Evolutionary conservation across 1,140 invertebrate genomes (phyloP).

Genomic region (Nautilus pompilius): DNA sequence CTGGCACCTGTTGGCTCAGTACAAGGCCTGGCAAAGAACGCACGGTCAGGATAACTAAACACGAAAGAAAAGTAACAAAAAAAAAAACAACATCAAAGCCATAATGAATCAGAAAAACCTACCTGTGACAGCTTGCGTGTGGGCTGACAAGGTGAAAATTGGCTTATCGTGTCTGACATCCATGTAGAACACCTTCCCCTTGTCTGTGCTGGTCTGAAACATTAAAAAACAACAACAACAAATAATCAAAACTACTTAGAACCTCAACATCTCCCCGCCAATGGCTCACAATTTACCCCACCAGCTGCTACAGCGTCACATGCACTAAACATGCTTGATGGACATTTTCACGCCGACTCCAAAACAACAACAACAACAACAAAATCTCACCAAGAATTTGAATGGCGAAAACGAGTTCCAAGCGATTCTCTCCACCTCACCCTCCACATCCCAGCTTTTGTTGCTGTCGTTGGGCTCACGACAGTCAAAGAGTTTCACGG

Average conservation of each 20-base stretch:
- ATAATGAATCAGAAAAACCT: neutral
- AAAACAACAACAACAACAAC: constrained; percentile 18
- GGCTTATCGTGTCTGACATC: constrained; percentile 58
- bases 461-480: constrained; percentile 61
- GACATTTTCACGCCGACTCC: neutral
- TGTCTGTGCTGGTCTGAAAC: constrained; percentile 71
- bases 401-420: constrained; percentile 78
- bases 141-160: constrained; percentile 68
- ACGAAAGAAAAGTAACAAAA: neutral
- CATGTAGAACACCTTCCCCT: constrained; percentile 67
- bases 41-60: neutral
- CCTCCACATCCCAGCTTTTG: constrained; percentile 69
- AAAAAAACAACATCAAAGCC: neutral
- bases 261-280: too few relatives aligned
- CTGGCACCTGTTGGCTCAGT: constrained; percentile 67
- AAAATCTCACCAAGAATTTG: constrained; percentile 68
- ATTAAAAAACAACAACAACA: constrained; percentile 20
- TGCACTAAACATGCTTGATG: neutral
- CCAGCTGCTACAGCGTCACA: neutral
- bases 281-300: too few relatives aligned
- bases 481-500: constrained; percentile 76
- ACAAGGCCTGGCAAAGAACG: constrained; percentile 57
- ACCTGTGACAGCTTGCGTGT: constrained; percentile 47
- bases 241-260: neutral
- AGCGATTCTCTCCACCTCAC: constrained; percentile 82